Evolutionary conservation across 2,113 vertebrate genomes (phyloP).

Genomic region (Lota lota): DNA sequence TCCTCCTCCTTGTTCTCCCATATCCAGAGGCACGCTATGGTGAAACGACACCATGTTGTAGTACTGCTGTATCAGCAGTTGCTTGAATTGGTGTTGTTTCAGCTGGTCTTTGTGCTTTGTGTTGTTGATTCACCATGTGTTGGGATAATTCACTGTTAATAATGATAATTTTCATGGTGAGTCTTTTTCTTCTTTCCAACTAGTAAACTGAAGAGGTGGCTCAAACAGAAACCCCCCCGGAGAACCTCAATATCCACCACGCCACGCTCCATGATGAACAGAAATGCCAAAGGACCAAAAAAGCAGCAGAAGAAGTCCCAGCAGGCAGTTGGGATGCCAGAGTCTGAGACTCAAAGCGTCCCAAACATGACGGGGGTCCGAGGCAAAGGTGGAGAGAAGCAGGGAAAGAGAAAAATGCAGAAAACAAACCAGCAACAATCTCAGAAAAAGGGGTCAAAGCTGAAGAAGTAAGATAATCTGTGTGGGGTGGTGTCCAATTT

Average conservation of each 20-base stretch:
- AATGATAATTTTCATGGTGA: neutral
- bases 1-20: neutral
- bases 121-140: neutral
- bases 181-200: slow-evolving; percentile 17
- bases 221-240: slow-evolving; percentile 85
- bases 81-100: too few relatives aligned
- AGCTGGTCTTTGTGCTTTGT: neutral
- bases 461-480: slow-evolving; percentile 37
- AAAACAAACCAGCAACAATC: neutral
- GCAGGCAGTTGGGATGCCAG: slow-evolving; percentile 16
- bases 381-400: slow-evolving; percentile 12
- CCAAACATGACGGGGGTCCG: neutral
- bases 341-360: neutral
- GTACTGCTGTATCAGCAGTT: too few relatives aligned
- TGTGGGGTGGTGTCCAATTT: too few relatives aligned
- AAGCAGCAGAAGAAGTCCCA: slow-evolving; percentile 60
- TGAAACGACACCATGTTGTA: too few relatives aligned
- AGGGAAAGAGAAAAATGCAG: slow-evolving; percentile 13
- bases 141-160: neutral
- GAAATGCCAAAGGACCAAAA: slow-evolving; percentile 28
- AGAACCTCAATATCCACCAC: slow-evolving; percentile 88
- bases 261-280: slow-evolving; percentile 81
- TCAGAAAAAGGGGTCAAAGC: slow-evolving; percentile 20
- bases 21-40: neutral
- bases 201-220: slow-evolving; percentile 87